Conservation (phyloP, 2,113 vertebrate genomes). For the Cyanistes caeruleus region DNA sequence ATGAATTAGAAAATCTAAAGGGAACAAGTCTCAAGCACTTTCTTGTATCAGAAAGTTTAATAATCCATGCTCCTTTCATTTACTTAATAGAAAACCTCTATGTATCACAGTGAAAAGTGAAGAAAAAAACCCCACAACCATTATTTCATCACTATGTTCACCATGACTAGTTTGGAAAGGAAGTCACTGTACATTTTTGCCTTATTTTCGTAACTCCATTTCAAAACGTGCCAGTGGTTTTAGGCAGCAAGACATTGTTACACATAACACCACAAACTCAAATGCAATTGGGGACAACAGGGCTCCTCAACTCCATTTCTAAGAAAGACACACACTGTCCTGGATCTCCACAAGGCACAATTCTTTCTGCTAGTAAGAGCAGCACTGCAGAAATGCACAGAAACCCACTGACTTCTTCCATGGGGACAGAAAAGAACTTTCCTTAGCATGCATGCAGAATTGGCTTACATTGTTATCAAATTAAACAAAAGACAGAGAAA, state of each 20-base stretch:
- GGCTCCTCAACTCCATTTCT: not conserved
- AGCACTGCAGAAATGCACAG: not conserved
- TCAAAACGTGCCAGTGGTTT: not conserved
- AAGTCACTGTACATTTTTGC: not conserved
- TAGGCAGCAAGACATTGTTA: not conserved
- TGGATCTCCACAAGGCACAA: not conserved
- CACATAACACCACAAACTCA: not conserved
- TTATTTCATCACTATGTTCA: not conserved
- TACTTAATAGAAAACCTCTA: not conserved
- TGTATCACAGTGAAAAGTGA: not conserved
- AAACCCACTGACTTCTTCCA: not conserved
- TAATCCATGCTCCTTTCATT: not conserved
- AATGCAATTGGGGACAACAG: accelerated
- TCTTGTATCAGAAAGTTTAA: not conserved
- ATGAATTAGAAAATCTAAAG: not conserved
- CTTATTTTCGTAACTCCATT: not conserved
- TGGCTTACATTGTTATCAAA: not conserved
- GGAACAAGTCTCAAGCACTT: not conserved
- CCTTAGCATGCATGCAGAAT: not conserved
- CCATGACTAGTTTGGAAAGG: not conserved
- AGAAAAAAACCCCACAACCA: not conserved
- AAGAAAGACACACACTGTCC: not conserved
- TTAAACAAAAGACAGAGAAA: not conserved
- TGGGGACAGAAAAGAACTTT: not conserved
- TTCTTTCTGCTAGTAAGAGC: not conserved